Base-by-base conservation (phyloP, 2,797 vertebrate genomes). In the Gymnoscopelus microlampas region DNA sequence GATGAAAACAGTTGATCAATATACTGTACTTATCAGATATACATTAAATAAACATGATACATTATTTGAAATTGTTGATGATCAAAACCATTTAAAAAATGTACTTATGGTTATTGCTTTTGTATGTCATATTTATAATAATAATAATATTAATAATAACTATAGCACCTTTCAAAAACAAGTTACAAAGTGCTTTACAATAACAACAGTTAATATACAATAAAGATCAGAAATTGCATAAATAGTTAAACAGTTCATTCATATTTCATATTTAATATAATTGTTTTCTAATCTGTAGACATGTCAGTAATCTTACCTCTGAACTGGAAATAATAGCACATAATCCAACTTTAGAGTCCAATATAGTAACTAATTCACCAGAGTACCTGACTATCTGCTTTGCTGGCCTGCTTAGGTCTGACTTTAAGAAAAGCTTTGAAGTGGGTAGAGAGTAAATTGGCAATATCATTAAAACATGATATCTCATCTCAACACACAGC, bases 401-500 rank as follows among this genome's bases (percentile, higher is more conserved):
- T 24, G 53, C 15, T 77, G 49, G 19, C 78, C 61, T 77, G 62
- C 29, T 60, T 14, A 0, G 55, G 47, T 61, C 53, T 15, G 57
- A 47, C 32, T 39, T 64, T 60, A 26, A 66, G 35, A 53, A 39
- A 66, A 62, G 35, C 7, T 15, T 24, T 47, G 55, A 60, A 44
- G 39, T 44, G 39, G 39, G 7, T 44, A 44, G 7, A 39, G 61
- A n/a, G 48, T n/a, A 67, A 24, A 2, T 60, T 19, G 29, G 23
- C 47, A 50, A 5, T 29, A 58, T 58, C 49, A 53, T 77, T 32
- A 55, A 85, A 79, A 84, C 60, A 77, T 10, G 12, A 51, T 84
- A 85, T 86, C 86, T 83, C 47, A 7, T 71, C 59, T 47, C 23
- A 26, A 10, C 74, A 83, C 53, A 60, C 5, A 5, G 50, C 49